These are phyloP conservation scores for Isotomurus palustris DNA, from an alignment of 2,888 invertebrate genomes.

Conservation along the genomic window DNA sequence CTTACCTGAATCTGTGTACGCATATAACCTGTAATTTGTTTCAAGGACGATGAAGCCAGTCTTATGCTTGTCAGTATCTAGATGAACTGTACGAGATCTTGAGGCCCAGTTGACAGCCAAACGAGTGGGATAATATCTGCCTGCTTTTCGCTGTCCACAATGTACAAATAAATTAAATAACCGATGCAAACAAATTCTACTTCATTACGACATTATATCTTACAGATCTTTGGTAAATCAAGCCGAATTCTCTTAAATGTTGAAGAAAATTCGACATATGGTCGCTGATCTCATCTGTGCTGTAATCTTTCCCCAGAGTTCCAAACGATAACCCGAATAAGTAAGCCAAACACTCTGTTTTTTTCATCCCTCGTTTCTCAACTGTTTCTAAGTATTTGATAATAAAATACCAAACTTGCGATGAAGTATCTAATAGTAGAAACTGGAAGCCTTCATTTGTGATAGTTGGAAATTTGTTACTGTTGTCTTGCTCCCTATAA, in stretches of 20 bases:
- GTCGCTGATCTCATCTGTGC: constrained; percentile 87
- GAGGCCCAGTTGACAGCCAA: constrained; percentile 80
- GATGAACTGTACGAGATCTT: constrained; percentile 53
- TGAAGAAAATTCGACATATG: constrained; percentile 85
- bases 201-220: constrained; percentile 9
- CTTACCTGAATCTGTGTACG: constrained; percentile 76
- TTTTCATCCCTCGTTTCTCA: constrained; percentile 74
- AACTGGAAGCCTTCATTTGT: constrained; percentile 97
- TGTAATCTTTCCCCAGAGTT: constrained; percentile 91
- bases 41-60: constrained; percentile 86
- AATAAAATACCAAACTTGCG: constrained; percentile 96
- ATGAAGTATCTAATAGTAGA: constrained; percentile 82
- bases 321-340: constrained; percentile 95
- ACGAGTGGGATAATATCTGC: constrained; percentile 90
- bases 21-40: constrained; percentile 93
- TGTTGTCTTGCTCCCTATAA: constrained; percentile 61
- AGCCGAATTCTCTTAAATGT: constrained; percentile 92
- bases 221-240: constrained; percentile 93
- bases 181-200: neutral
- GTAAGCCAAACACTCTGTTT: constrained; percentile 89
- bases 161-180: constrained; percentile 7
- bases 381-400: constrained; percentile 92
- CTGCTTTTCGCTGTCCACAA: constrained; percentile 68
- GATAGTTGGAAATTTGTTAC: constrained; percentile 77
- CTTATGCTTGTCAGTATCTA: constrained; percentile 44